Evolutionary conservation across 2,113 vertebrate genomes (phyloP).

Genomic region (Sphaerodactylus townsendi): DNA sequence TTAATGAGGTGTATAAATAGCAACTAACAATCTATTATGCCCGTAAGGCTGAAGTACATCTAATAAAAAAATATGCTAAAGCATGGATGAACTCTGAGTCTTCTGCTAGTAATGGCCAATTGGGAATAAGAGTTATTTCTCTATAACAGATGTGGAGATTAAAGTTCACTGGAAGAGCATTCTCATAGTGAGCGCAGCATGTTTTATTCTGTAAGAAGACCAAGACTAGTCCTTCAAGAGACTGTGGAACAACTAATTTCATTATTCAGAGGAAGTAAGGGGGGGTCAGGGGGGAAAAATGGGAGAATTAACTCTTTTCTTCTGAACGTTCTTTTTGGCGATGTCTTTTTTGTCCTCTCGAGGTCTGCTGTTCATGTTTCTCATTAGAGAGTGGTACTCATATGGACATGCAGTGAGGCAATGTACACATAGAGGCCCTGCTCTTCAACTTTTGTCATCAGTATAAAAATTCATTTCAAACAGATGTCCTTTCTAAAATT

Average conservation of each 20-base stretch:
- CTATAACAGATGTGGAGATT: constrained; percentile 78
- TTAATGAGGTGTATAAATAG: constrained; percentile 29
- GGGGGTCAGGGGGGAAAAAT: constrained; percentile 4
- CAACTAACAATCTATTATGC: constrained; percentile 7
- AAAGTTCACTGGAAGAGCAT: constrained; percentile 77
- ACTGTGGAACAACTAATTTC: constrained; percentile 60
- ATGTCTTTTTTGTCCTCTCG: constrained; percentile 4
- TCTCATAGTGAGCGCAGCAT: constrained; percentile 59
- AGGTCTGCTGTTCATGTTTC: constrained; percentile 5
- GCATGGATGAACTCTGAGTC: constrained; percentile 42
- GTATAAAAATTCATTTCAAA: constrained; percentile 2
- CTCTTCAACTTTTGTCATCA: constrained; percentile 28
- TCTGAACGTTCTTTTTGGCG: not conserved
- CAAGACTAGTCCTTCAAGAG: constrained; percentile 60
- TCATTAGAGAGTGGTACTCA: not conserved
- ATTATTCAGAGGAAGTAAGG: constrained; percentile 60
- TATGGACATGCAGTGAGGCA: constrained; percentile 1
- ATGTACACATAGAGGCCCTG: too few species aligned
- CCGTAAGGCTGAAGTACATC: constrained; percentile 14
- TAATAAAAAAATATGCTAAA: constrained; percentile 34
- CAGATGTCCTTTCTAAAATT: constrained; percentile 35
- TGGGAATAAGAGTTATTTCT: constrained; percentile 75
- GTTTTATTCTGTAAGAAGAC: constrained; percentile 60
- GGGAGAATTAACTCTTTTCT: constrained; percentile 54
- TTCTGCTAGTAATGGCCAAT: constrained; percentile 55